Evolutionary conservation across 2,888 invertebrate genomes (phyloP).

Genomic region (Melanophora roralis): DNA sequence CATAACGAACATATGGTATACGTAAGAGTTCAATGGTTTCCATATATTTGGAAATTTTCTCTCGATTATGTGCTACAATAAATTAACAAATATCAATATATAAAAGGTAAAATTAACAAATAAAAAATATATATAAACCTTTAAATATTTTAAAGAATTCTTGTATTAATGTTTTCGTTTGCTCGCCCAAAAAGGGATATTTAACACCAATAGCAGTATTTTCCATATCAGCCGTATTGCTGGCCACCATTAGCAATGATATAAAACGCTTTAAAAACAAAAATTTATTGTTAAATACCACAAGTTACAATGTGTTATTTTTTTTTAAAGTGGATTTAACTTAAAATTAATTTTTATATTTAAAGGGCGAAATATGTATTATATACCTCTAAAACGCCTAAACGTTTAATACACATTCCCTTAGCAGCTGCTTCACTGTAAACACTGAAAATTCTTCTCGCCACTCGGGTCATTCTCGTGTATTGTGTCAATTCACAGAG

Average conservation of each 20-base stretch:
- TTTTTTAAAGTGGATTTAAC: too few species aligned
- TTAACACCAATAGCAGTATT: constrained; percentile 66
- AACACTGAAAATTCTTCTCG: constrained; percentile 68
- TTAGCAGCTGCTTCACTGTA: constrained; percentile 69
- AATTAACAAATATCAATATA: too few species aligned
- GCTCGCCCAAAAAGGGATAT: constrained; percentile 70
- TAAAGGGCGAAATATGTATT: too few species aligned
- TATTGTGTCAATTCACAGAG: constrained; percentile 69
- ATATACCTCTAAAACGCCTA: constrained; percentile 71
- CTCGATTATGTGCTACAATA: constrained; percentile 59
- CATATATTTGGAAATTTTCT: constrained; percentile 68
- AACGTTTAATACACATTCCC: constrained; percentile 64
- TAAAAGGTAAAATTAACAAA: too few species aligned
- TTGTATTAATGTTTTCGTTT: constrained; percentile 68
- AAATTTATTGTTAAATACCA: too few species aligned
- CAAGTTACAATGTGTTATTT: too few species aligned
- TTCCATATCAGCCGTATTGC: constrained; percentile 71
- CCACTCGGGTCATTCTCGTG: constrained; percentile 66
- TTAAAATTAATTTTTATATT: too few species aligned
- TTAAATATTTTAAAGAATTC: constrained; percentile 72
- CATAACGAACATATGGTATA: constrained; percentile 71
- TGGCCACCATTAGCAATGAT: constrained; percentile 71
- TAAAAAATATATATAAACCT: constrained; percentile 55
- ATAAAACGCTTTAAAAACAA: constrained; percentile 68
- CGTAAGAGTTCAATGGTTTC: constrained; percentile 67